Base-by-base conservation (phyloP, 1,140 invertebrate genomes). In the Drosophila willistoni region DNA sequence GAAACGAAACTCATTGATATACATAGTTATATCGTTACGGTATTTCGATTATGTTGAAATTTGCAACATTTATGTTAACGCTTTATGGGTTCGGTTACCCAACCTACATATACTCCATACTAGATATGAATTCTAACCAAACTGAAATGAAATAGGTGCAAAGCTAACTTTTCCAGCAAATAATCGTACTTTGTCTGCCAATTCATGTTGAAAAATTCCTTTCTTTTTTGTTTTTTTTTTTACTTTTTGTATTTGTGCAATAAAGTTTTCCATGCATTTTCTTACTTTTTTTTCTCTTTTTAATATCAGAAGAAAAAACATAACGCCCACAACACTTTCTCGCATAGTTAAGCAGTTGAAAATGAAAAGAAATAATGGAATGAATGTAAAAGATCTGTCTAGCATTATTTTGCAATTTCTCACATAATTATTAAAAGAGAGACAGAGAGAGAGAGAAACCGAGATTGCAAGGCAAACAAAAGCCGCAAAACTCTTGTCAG, bases 281-380 rank as follows among this genome's bases (percentile, higher is more conserved):
- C 34, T 64, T 69, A 39, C 12, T 75, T 76, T 47, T 68, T 78
- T 61, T 39, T 65, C 74, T 73, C 73, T 69, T 61, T 62, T 67
- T 80, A 44, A 42, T 14, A 44, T 14, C 7, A 14, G 9, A 25
- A 55, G 13, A 55, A 29, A 25, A 64, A 68, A 70, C 51, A 61
- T 65, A 77, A 80, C 84, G 84, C 84, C 85, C 78, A 89, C 83
- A 87, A 87, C 77, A 81, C 84, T 87, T 87, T 87, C 84, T 87
- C 84, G 84, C 69, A 82, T 87, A 83, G 76, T 83, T 83, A 67
- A 71, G 66, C 75, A 60, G 54, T 51, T 56, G 70, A 75, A 80
- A 84, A 73, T 54, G 68, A 55, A 66, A 57, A 51, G 70, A 71
- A 70, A 29, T 5, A 55, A 41, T 29, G 34, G 17, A 64, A 47